Conservation (phyloP, 2,797 vertebrate genomes). For the Acestrorhynchus altus region DNA sequence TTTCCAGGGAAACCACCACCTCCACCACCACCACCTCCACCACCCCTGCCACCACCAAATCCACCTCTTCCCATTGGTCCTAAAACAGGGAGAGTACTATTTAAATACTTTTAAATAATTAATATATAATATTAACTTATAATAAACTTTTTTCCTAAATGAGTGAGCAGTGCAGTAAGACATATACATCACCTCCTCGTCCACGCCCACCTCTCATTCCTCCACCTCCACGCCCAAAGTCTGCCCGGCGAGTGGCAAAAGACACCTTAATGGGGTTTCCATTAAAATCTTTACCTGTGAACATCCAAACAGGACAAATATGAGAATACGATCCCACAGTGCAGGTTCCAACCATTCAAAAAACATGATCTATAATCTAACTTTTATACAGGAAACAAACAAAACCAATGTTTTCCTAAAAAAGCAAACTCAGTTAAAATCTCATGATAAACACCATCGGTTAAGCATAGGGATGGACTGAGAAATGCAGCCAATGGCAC, state of each 20-base stretch:
- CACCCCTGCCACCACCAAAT: constrained; percentile 79
- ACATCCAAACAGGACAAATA: not conserved
- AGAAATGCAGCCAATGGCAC: too few relatives aligned
- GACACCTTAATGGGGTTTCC: constrained; percentile 91
- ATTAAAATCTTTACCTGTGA: constrained; percentile 87
- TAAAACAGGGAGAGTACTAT: constrained; percentile 41
- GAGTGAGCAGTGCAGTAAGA: not conserved
- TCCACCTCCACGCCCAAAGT: constrained; percentile 82
- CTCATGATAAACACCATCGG: too few relatives aligned
- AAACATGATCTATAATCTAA: not conserved
- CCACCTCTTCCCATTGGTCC: constrained; percentile 87
- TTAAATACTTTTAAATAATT: too few relatives aligned
- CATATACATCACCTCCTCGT: constrained; percentile 75
- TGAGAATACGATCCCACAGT: not conserved
- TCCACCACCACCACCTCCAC: constrained; percentile 69
- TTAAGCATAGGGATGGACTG: too few relatives aligned
- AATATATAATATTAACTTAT: too few relatives aligned
- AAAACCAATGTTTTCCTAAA: too few relatives aligned
- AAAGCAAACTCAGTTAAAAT: too few relatives aligned
- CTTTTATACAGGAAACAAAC: not conserved
- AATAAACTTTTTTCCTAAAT: not conserved
- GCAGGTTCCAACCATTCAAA: not conserved
- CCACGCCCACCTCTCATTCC: constrained; percentile 83
- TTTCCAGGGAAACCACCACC: constrained; percentile 11
- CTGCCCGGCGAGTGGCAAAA: constrained; percentile 87